Evolutionary conservation across 2,797 vertebrate genomes (phyloP).

Genomic region (Enteromius treurensis): DNA sequence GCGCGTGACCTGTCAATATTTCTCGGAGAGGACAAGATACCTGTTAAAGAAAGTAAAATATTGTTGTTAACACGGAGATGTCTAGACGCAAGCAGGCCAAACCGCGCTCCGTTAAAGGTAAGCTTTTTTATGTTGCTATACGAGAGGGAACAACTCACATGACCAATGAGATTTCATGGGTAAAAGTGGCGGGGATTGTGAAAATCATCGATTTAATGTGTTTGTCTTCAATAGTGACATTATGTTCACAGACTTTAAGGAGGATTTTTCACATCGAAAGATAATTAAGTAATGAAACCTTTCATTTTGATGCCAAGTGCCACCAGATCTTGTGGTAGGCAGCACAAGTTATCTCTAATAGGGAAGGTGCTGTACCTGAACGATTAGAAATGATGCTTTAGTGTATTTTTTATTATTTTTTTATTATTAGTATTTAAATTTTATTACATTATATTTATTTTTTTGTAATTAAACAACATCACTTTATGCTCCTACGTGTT

Average conservation of each 20-base stretch:
- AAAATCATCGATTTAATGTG: constrained; percentile 64
- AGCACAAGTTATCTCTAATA: constrained; percentile 7
- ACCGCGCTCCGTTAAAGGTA: constrained; percentile 98
- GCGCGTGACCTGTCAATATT: constrained; percentile 70
- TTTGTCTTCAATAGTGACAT: background rate
- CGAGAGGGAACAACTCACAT: constrained; percentile 62
- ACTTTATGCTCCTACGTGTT: background rate
- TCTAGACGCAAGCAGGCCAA: constrained; percentile 98
- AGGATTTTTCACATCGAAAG: background rate
- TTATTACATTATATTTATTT: background rate
- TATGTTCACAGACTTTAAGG: background rate
- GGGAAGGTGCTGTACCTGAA: background rate
- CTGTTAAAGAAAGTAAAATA: constrained; percentile 68
- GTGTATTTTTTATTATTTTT: background rate
- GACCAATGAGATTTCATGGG: constrained; percentile 79
- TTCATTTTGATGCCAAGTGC: background rate
- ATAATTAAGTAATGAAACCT: background rate
- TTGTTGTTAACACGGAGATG: constrained; percentile 81
- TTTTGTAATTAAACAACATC: background rate
- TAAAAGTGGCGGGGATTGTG: constrained; percentile 78
- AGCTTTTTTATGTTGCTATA: constrained; percentile 66
- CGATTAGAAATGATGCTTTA: background rate
- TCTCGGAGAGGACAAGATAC: constrained; percentile 67
- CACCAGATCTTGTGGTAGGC: constrained; percentile 1
- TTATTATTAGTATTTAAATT: background rate